Evolutionary conservation across 1,140 invertebrate genomes (phyloP), one percentile per base, ranked within the genome.

Genomic region (Megalonaias nervosa): DNA sequence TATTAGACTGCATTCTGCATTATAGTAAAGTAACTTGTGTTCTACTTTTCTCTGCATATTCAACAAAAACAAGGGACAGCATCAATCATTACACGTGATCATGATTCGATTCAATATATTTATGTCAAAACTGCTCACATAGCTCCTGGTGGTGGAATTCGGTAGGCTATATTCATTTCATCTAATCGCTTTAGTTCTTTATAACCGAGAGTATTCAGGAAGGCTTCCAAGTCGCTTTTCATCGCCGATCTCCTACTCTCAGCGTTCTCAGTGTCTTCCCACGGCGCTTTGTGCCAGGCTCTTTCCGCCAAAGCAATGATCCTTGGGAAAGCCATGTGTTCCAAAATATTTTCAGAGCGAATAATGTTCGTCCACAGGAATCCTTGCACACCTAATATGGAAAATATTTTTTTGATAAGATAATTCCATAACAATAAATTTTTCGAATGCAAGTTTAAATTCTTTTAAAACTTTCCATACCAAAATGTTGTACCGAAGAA

Each of bases 151-250:
- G 78, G 84, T 1, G 85, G 86, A 3, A 89, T 67, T 21, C 84
- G 55, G 67, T 88, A 89, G 55, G 71, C 73, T 31, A 85, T 69
- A 15, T 79, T 80, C 26, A 82, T 21, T 38, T 73, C 71, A 38
- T 87, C 88, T 13, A 89, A 81, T 68, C 84, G 65, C 17, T 69
- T 74, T n/a, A 89, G 67, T 70, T 89, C 88, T 65, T 77, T 79
- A 73, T 83, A 79, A 23, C 88, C 88, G 16, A 89, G 61, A 6
- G 80, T 84, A 81, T 85, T 87, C 57, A 84, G 82, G 62, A 89
- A 89, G 15, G 23, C 60, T 62, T 70, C 69, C 86, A 86, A 88
- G 67, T 88, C 86, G 31, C 31, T 64, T 14, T 83, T 69, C n/a
- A 67, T 59, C 3, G 58, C 60, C 2, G 60, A 4, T 15, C 79